phyloP scores from a whole-genome alignment of 2,797 vertebrate species.

The Pygocentrus nattereri region DNA sequence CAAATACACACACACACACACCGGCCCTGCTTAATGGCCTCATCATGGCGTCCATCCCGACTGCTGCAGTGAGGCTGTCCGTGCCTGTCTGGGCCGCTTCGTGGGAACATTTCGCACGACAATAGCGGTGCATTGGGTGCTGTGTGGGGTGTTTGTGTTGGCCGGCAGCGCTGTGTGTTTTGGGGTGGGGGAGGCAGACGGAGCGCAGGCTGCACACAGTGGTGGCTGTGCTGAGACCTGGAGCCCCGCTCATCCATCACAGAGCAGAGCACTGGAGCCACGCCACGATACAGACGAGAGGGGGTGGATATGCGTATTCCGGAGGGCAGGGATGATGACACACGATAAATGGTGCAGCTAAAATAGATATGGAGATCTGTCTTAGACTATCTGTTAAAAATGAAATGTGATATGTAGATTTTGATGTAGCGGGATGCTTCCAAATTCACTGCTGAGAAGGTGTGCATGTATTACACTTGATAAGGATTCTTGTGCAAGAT shows the following conservation, averaged over 20 bases:
- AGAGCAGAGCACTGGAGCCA: constrained; percentile 63
- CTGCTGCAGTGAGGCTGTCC: constrained; percentile 44
- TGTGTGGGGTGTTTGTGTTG: constrained; percentile 76
- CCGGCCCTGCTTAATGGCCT: constrained; percentile 47
- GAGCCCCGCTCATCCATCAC: constrained; percentile 75
- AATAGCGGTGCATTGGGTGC: constrained; percentile 71
- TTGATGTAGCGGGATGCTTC: too few species aligned
- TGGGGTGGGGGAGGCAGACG: constrained; percentile 62
- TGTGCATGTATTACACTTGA: neutral
- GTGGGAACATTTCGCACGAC: constrained; percentile 77
- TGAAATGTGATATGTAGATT: neutral
- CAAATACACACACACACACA: constrained; percentile 22
- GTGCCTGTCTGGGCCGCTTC: constrained; percentile 58
- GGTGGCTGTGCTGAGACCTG: constrained; percentile 61
- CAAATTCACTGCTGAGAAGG: neutral
- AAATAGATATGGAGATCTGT: constrained; percentile 35
- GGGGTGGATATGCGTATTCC: constrained; percentile 46
- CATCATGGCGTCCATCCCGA: constrained; percentile 53
- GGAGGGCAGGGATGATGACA: constrained; percentile 8
- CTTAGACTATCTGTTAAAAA: neutral
- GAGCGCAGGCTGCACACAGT: constrained; percentile 61
- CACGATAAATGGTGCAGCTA: neutral
- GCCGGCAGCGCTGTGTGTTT: constrained; percentile 69
- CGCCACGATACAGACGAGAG: constrained; percentile 51
- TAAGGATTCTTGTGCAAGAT: neutral